A percentile compares a stretch with the other conserved stretches of the same genome.
These are phyloP conservation scores for Pachyseris speciosa DNA, from an alignment of 64 coral and sea anemone genomes.

Conservation along the genomic window DNA sequence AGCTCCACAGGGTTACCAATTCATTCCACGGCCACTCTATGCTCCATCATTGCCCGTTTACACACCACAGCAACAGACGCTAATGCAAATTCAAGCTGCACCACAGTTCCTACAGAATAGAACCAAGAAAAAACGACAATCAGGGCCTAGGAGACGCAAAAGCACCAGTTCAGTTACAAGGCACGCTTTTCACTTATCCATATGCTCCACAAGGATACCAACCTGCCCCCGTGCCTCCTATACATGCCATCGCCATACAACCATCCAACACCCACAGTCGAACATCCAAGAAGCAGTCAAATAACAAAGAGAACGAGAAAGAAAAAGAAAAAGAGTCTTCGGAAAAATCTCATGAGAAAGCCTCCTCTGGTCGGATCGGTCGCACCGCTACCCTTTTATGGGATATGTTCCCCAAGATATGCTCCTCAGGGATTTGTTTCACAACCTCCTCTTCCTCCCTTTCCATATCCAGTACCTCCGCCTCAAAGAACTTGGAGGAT, in stretches of 20 bases:
- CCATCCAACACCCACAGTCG: not conserved
- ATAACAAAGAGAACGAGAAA: not conserved
- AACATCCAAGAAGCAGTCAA: not conserved
- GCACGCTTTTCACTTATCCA: not conserved
- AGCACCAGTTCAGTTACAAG: slow-evolving; percentile 14
- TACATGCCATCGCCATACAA: slow-evolving; percentile 11
- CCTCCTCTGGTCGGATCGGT: not conserved
- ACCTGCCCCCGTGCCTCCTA: not conserved
- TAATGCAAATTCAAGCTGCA: not conserved
- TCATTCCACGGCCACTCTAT: not conserved
- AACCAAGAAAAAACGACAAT: slow-evolving; percentile 2
- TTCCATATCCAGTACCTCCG: not conserved
- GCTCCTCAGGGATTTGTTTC: too few relatives aligned
- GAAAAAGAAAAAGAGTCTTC: not conserved
- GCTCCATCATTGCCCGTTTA: too few relatives aligned
- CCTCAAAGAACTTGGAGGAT: slow-evolving; percentile 7
- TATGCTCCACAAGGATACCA: not conserved
- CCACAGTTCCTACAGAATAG: slow-evolving; percentile 11
- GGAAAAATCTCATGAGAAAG: slow-evolving; percentile 3
- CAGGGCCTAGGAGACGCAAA: not conserved
- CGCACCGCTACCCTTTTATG: not conserved
- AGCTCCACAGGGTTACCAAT: slow-evolving; percentile 5
- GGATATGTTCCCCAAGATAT: too few relatives aligned
- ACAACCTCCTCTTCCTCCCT: too few relatives aligned
- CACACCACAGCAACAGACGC: not conserved